These are phyloP conservation scores for Morone saxatilis DNA, from an alignment of 2,113 vertebrate species.

Conservation along the genomic window DNA sequence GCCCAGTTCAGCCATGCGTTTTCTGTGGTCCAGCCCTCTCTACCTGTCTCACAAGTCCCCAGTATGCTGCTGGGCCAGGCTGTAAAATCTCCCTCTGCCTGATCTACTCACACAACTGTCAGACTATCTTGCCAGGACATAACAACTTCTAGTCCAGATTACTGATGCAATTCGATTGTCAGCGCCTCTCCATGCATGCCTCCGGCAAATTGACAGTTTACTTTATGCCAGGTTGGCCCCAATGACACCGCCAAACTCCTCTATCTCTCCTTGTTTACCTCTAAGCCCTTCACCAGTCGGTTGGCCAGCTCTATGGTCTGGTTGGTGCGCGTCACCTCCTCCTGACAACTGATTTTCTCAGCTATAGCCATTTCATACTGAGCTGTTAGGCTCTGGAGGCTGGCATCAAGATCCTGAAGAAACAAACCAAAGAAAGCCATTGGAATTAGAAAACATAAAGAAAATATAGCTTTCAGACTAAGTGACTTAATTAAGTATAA, in stretches of 20 bases:
- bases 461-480: constrained; percentile 8
- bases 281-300: constrained; percentile 85
- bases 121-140: constrained; percentile 65
- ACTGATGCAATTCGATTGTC: constrained; percentile 65
- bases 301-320: constrained; percentile 85
- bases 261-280: constrained; percentile 80
- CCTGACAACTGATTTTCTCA: constrained; percentile 86
- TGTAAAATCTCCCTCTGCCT: constrained; percentile 65
- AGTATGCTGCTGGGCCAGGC: constrained; percentile 72
- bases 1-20: constrained; percentile 80
- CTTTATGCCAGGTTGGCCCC: constrained; percentile 51
- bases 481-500: constrained; percentile 14
- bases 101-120: constrained; percentile 63
- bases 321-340: constrained; percentile 85
- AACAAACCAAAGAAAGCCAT: constrained; percentile 41
- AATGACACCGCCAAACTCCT: constrained; percentile 47
- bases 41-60: constrained; percentile 79
- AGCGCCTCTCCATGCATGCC: constrained; percentile 59
- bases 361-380: constrained; percentile 85
- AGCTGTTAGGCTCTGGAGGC: constrained; percentile 83
- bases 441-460: constrained; percentile 10
- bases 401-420: constrained; percentile 85
- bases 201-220: constrained; percentile 53
- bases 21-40: constrained; percentile 81
- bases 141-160: constrained; percentile 66